Conservation (phyloP, 2,113 vertebrate species). For the Psettodes erumei region DNA sequence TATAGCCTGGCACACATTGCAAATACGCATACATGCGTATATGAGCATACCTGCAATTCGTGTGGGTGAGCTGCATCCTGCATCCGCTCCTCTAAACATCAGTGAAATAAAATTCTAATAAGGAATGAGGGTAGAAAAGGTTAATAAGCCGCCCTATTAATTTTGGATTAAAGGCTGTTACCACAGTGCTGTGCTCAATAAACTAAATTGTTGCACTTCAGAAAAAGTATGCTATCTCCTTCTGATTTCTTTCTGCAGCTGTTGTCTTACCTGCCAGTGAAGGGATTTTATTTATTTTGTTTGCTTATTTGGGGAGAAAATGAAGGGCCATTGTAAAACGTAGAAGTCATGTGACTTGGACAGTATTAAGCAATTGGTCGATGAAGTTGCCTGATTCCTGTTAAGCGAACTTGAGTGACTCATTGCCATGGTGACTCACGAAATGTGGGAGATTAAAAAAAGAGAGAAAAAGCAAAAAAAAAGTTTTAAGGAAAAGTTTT, state of each 20-base stretch:
- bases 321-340: slow-evolving; percentile 43
- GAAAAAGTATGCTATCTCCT: slow-evolving; percentile 43
- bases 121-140: slow-evolving; percentile 69
- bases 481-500: slow-evolving; percentile 28
- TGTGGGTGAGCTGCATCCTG: slow-evolving; percentile 44
- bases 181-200: slow-evolving; percentile 64
- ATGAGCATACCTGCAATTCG: neutral
- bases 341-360: slow-evolving; percentile 22
- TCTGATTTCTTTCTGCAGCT: slow-evolving; percentile 49
- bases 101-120: slow-evolving; percentile 63
- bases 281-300: slow-evolving; percentile 47
- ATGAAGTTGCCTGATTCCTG: slow-evolving; percentile 19
- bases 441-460: neutral
- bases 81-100: slow-evolving; percentile 57
- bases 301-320: slow-evolving; percentile 28
- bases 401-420: slow-evolving; percentile 8
- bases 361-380: slow-evolving; percentile 13
- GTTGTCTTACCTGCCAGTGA: slow-evolving; percentile 33
- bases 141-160: slow-evolving; percentile 75
- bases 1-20: neutral
- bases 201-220: slow-evolving; percentile 64
- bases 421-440: slow-evolving; percentile 24
- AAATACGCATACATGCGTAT: neutral
- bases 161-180: slow-evolving; percentile 74
- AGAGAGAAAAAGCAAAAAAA: neutral